Conservation (phyloP, 2,113 vertebrate species). For the Pandion haliaetus region DNA sequence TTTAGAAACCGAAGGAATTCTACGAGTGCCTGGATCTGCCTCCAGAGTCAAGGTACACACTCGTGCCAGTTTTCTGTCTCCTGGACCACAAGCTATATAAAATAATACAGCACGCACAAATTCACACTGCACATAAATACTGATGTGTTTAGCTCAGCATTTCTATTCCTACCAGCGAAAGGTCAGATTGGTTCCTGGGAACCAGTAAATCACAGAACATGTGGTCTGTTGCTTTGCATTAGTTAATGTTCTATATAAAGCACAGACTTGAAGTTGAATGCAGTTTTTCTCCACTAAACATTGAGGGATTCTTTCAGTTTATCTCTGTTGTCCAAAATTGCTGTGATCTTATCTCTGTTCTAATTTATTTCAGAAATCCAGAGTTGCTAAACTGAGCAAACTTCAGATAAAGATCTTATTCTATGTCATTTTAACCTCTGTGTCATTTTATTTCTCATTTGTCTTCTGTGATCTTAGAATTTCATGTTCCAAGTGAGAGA, state of each 20-base stretch:
- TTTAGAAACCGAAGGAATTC: conserved; percentile 93
- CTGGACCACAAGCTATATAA: not conserved
- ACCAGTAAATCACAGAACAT: not conserved
- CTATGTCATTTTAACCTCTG: not conserved
- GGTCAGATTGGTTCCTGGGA: conserved; percentile 32
- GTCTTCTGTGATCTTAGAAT: not conserved
- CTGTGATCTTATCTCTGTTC: conserved; percentile 16
- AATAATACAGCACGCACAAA: not conserved
- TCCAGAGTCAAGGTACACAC: conserved; percentile 89
- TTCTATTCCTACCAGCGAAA: not conserved
- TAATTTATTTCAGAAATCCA: conserved; percentile 26
- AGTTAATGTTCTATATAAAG: conserved; percentile 12
- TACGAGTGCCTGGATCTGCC: conserved; percentile 91
- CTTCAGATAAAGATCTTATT: conserved; percentile 40
- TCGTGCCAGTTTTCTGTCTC: not conserved
- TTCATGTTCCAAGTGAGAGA: conserved; percentile 4
- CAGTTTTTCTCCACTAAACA: not conserved
- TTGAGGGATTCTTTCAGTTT: not conserved
- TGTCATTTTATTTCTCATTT: conserved; percentile 32
- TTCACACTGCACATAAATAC: not conserved
- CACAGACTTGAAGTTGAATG: not conserved
- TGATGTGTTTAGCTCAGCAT: not conserved
- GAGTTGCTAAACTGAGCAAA: not conserved
- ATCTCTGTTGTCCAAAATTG: not conserved
- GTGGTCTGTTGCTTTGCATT: not conserved